phyloP scores from a whole-genome alignment of 2,888 invertebrate species.

The Caenorhabditis zanzibari region DNA sequence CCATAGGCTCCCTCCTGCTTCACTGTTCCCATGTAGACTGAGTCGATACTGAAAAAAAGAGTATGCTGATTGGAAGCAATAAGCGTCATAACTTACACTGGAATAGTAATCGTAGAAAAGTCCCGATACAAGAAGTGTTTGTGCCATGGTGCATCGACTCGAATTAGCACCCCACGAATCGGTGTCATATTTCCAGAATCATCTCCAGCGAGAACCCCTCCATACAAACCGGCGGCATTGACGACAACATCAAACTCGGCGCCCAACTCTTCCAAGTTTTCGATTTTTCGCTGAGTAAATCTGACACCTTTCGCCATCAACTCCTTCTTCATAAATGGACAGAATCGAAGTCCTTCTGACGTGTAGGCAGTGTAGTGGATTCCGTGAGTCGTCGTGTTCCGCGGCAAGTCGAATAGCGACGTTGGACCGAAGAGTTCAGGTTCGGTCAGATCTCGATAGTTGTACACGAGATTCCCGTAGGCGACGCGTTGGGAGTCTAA shows the following conservation, averaged over 20 bases:
- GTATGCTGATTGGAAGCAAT: no score
- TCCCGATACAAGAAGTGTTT: constrained; percentile 89
- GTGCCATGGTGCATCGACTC: constrained; percentile 92
- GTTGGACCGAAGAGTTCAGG: constrained; percentile 61
- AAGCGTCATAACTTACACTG: constrained; percentile 57
- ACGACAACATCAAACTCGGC: constrained; percentile 84
- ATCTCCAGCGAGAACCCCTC: constrained; percentile 84
- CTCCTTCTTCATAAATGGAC: constrained; percentile 71
- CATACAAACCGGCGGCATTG: constrained; percentile 85
- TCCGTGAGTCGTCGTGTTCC: constrained; percentile 53
- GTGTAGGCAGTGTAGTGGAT: constrained; percentile 77
- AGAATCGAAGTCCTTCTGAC: constrained; percentile 73
- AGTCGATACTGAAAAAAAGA: constrained; percentile 64
- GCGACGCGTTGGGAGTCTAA: constrained; percentile 64
- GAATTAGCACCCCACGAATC: constrained; percentile 52
- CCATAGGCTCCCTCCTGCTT: constrained; percentile 65
- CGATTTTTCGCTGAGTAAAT: constrained; percentile 63
- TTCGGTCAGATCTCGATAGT: constrained; percentile 67
- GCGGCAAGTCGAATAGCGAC: constrained; percentile 51
- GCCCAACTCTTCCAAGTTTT: constrained; percentile 68
- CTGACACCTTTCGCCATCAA: constrained; percentile 63
- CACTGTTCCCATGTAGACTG: constrained; percentile 72
- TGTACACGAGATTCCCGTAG: constrained; percentile 72
- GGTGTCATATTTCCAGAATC: constrained; percentile 73
- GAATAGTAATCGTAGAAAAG: constrained; percentile 74